These are phyloP conservation scores for Diphyllodes magnificus DNA, from an alignment of 2,113 vertebrate genomes.

Conservation along the genomic window DNA sequence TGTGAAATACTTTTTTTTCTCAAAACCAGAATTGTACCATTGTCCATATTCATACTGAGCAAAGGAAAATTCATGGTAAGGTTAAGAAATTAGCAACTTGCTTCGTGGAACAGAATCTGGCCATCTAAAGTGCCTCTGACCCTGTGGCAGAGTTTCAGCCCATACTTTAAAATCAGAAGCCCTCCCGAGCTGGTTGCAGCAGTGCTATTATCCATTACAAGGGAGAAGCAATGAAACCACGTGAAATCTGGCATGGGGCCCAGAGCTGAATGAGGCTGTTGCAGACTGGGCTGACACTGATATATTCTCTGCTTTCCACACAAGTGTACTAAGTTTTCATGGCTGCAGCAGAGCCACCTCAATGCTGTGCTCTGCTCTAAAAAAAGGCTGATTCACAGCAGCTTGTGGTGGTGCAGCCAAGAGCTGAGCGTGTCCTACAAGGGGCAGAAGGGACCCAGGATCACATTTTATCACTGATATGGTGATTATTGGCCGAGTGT, in stretches of 20 bases:
- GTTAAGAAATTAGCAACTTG: neutral
- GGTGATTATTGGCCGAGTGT: neutral
- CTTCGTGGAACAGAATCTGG: neutral
- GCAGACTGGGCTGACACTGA: slow-evolving; percentile 29
- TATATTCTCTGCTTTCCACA: neutral
- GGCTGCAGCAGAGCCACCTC: neutral
- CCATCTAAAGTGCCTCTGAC: neutral
- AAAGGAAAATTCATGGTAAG: neutral
- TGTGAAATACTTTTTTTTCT: neutral
- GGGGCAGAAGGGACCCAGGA: neutral
- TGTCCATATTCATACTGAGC: neutral
- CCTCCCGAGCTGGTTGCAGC: neutral
- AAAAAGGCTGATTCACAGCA: neutral
- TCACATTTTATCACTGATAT: rapidly evolving
- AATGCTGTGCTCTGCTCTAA: neutral
- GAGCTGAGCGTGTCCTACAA: neutral
- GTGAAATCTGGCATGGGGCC: neutral
- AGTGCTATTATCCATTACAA: neutral
- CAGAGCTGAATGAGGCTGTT: neutral
- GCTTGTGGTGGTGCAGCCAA: neutral
- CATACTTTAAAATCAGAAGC: neutral
- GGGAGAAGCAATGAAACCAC: neutral
- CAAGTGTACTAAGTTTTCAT: neutral
- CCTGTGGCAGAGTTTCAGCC: neutral
- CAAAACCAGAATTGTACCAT: neutral